These are phyloP conservation scores for Eubasilissa regina DNA, from an alignment of 1,140 invertebrate genomes.

Conservation along the genomic window DNA sequence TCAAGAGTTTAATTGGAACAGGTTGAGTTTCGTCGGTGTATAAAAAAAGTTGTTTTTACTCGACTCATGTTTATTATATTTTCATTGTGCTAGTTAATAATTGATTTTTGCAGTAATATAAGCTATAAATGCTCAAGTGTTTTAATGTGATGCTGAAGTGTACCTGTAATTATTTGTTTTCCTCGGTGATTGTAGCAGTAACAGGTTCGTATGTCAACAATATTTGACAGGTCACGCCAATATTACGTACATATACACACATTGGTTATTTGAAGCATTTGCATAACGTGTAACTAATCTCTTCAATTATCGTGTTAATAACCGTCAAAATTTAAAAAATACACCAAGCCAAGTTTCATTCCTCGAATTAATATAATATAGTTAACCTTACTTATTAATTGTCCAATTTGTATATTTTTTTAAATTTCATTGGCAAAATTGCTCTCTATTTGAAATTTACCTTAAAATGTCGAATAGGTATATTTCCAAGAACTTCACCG, in stretches of 20 bases:
- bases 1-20: slow-evolving; percentile 51
- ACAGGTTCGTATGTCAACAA: slow-evolving; percentile 56
- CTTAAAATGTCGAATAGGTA: neutral
- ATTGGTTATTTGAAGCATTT: slow-evolving; percentile 9
- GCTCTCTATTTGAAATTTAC: no score
- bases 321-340: slow-evolving; percentile 23
- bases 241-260: slow-evolving; percentile 3
- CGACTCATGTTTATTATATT: slow-evolving; percentile 42
- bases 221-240: slow-evolving; percentile 51
- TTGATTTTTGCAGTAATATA: slow-evolving; percentile 22
- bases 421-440: no score
- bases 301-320: slow-evolving; percentile 1
- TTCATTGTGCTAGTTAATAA: slow-evolving; percentile 37
- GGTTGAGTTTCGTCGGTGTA: slow-evolving; percentile 53
- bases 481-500: neutral
- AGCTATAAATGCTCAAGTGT: slow-evolving; percentile 42
- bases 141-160: slow-evolving; percentile 51
- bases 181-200: slow-evolving; percentile 44
- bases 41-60: slow-evolving; percentile 53
- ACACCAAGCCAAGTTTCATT: neutral
- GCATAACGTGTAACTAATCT: neutral
- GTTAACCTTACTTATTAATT: no score
- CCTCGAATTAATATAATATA: no score
- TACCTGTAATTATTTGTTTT: slow-evolving; percentile 39
- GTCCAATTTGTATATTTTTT: no score